These are phyloP conservation scores for Pseudotriccus pelzelni DNA, from an alignment of 2,797 vertebrate species.

Conservation along the genomic window DNA sequence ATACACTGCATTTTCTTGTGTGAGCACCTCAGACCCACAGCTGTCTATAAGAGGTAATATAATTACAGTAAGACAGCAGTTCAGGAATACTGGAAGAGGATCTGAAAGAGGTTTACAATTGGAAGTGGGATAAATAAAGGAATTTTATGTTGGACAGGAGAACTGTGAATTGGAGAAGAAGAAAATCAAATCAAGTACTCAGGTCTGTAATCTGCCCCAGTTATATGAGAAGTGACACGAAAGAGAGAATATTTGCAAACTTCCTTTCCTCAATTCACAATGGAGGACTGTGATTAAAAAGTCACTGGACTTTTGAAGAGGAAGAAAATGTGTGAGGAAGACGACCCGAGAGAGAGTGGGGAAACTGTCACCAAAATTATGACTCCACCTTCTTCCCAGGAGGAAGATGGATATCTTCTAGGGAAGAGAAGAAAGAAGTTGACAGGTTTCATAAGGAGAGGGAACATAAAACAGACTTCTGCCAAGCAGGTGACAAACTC, in stretches of 20 bases:
- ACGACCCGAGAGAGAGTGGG: background rate
- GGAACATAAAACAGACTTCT: background rate
- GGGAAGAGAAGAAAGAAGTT: background rate
- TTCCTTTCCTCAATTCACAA: background rate
- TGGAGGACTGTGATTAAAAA: background rate
- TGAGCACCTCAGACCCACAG: background rate
- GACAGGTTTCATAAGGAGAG: background rate
- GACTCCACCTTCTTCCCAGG: background rate
- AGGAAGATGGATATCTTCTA: background rate
- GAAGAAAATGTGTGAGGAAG: background rate
- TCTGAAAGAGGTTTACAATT: background rate
- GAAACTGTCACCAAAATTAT: constrained; percentile 4
- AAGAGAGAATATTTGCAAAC: background rate
- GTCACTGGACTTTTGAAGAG: background rate
- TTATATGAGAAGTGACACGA: background rate
- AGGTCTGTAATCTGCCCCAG: background rate
- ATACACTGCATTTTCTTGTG: constrained; percentile 11
- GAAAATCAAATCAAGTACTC: background rate
- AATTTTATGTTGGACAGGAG: background rate
- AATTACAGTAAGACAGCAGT: background rate
- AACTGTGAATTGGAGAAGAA: background rate
- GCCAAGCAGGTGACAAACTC: background rate
- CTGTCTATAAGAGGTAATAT: background rate
- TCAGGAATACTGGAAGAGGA: background rate
- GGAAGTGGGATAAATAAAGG: background rate